Percentiles rank a stretch among this genome's conserved stretches.
Conservation (phyloP, 2,797 vertebrate species). For the Bovichtus variegatus region DNA sequence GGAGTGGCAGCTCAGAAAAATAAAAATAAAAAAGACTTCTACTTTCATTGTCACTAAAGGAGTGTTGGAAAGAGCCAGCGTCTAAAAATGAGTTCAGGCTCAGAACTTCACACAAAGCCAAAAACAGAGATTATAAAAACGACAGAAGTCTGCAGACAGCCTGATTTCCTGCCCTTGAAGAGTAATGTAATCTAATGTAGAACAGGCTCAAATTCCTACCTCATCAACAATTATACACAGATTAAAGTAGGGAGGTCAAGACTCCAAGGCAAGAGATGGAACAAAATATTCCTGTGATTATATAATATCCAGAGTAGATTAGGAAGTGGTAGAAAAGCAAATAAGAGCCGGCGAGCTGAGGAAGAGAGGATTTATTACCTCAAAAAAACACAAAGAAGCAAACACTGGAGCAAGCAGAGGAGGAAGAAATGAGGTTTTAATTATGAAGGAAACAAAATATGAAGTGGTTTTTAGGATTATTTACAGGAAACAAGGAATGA, state of each 20-base stretch:
- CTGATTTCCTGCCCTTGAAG: not conserved
- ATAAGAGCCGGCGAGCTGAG: not conserved
- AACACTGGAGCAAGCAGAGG: not conserved
- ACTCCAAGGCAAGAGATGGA: not conserved
- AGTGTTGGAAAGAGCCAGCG: not conserved
- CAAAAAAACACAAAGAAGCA: not conserved
- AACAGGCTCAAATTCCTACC: constrained; percentile 19
- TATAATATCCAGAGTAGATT: not conserved
- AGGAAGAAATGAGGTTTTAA: not conserved
- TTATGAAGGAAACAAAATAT: not conserved
- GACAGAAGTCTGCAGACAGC: not conserved
- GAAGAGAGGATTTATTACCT: constrained; percentile 7
- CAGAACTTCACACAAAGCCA: constrained; percentile 1
- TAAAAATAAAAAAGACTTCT: not conserved
- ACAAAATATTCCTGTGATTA: not conserved
- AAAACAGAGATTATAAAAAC: not conserved
- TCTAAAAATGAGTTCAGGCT: not conserved
- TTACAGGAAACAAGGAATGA: not conserved
- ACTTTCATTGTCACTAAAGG: not conserved
- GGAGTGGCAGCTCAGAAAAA: not conserved
- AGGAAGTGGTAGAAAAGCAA: constrained; percentile 17
- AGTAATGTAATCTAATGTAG: not conserved
- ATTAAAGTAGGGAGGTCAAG: not conserved
- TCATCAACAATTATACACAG: constrained; percentile 5
- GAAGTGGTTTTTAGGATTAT: not conserved